Percentiles rank a stretch among this genome's conserved stretches.
Evolutionary conservation across 1,140 invertebrate genomes (phyloP).

Genomic region (Paracyclopina nana): DNA sequence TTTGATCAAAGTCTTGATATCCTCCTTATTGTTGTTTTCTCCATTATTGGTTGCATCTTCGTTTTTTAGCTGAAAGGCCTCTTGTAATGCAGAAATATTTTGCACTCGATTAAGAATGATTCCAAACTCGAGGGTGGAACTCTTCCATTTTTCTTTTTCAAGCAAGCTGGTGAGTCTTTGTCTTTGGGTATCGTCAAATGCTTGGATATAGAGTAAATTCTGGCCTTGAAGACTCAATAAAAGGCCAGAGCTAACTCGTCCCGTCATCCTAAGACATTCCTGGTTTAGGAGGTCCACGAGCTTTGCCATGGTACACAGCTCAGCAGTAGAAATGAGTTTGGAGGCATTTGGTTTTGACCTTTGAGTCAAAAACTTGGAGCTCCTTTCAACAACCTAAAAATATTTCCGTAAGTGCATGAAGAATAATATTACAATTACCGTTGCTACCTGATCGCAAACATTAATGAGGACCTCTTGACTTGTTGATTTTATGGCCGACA

Average conservation of each 20-base stretch:
- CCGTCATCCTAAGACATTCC: neutral
- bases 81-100: no score
- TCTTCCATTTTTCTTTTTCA: constrained; percentile 2
- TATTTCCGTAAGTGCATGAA: no score
- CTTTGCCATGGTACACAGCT: neutral
- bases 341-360: neutral
- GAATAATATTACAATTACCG: no score
- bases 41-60: no score
- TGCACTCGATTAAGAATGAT: no score
- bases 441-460: constrained; percentile 1
- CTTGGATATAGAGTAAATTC: neutral
- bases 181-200: neutral
- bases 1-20: no score
- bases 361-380: constrained; percentile 1
- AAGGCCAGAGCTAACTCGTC: neutral
- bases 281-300: neutral
- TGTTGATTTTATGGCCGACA: no score
- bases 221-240: neutral
- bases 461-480: neutral
- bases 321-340: neutral
- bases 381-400: neutral
- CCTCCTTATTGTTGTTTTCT: no score
- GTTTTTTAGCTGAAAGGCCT: no score
- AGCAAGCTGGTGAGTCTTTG: neutral
- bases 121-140: neutral